Evolutionary conservation across 2,888 invertebrate genomes (phyloP), one percentile per base, ranked within the genome.

Genomic region (Drosophila engyochracea): DNA sequence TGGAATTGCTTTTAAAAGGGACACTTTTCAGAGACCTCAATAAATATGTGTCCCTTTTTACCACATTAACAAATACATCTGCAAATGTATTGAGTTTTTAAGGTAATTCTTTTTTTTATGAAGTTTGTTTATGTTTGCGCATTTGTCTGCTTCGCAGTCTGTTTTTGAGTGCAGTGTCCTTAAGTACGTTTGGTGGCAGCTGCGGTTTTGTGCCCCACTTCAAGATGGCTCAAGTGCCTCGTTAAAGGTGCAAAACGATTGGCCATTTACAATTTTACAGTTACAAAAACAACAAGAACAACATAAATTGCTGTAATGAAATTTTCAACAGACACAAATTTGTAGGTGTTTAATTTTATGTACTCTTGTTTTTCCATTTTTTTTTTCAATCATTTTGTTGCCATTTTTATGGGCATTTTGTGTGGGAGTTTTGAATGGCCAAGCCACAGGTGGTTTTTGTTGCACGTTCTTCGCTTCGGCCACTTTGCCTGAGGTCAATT

Each of bases 391-490:
- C 37, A 68, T 58, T 59, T 55, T 66, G 67, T 67, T 70, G 70
- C 57, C 60, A 47, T 31, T 79, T 83, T 85, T 47, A 25, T 25
- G 47, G 16, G 25, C 16, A n/a, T 28, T 77, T 80, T 47, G 16
- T 25, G 25, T 65, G 71, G 61, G 60, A 53, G 72, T 58, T 35
- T 51, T 41, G 31, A 59, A 63, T 16, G 55, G 77, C 85, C 82
- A 85, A 49, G 74, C 88, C 74, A 88, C 85, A 85, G 85, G 85
- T 85, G 85, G 88, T 72, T 72, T 63, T 54, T 64, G 79, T 71
- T 58, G 68, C 66, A 59, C 66, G 71, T 64, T 61, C 35, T 14
- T 51, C 39, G n/a, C 28, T 31, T 58, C 57, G 72, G 76, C 73
- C 74, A 68, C 62, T 66, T 66, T 57, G 67, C 33, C 31, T 65